Evolutionary conservation across 1,140 invertebrate genomes (phyloP).

Genomic region (Tetramorium parvispinum): DNA sequence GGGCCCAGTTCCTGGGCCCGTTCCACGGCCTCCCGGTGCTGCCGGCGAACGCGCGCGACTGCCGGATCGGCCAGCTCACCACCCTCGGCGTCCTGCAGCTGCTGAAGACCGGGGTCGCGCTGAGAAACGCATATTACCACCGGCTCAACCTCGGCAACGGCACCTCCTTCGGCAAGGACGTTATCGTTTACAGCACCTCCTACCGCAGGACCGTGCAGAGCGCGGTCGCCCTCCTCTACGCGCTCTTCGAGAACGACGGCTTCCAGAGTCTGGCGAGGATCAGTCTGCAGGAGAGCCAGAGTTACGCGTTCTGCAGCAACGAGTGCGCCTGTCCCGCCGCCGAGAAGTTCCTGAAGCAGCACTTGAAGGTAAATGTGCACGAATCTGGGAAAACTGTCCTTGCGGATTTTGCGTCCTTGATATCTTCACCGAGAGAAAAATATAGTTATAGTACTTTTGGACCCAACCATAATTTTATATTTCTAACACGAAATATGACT

Average conservation of each 20-base stretch:
- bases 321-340: slow-evolving; percentile 93
- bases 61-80: slow-evolving; percentile 84
- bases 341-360: slow-evolving; percentile 87
- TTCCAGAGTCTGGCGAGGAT: slow-evolving; percentile 85
- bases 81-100: slow-evolving; percentile 91
- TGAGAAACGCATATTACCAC: slow-evolving; percentile 90
- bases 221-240: slow-evolving; percentile 92
- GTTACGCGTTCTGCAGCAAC: slow-evolving; percentile 93
- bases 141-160: slow-evolving; percentile 86
- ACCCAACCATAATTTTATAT: no score
- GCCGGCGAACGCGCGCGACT: slow-evolving; percentile 86
- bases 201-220: slow-evolving; percentile 96
- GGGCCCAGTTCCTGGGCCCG: slow-evolving; percentile 91
- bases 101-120: slow-evolving; percentile 90
- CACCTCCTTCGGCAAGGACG: slow-evolving; percentile 86
- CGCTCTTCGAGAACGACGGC: slow-evolving; percentile 88
- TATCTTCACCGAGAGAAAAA: no score
- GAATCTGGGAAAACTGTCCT: no score
- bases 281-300: slow-evolving; percentile 90
- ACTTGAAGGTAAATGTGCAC: slow-evolving; percentile 73
- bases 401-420: no score
- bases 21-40: slow-evolving; percentile 93
- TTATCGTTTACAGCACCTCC: slow-evolving; percentile 92
- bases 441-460: no score
- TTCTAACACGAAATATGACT: no score